A percentile compares a stretch with the other conserved stretches of the same genome.
These are phyloP conservation scores for Phortica okadai DNA, from an alignment of 2,888 invertebrate species.

Conservation along the genomic window DNA sequence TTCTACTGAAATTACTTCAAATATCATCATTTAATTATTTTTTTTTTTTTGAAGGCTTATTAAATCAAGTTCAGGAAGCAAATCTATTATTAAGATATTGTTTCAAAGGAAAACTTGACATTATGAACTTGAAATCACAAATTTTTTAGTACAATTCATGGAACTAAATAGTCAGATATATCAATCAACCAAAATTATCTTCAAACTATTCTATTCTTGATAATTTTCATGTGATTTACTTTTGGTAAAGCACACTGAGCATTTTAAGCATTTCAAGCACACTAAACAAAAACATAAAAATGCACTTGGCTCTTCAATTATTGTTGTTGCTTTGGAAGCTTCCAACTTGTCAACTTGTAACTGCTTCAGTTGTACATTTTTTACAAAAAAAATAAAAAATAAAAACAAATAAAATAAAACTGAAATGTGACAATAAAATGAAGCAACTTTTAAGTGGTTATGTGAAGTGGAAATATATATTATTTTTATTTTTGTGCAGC, in stretches of 20 bases:
- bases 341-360: neutral
- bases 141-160: too few relatives aligned
- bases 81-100: too few relatives aligned
- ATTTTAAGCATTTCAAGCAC: neutral
- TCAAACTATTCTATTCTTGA: too few relatives aligned
- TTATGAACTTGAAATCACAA: too few relatives aligned
- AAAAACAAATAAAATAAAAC: neutral
- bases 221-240: neutral
- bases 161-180: too few relatives aligned
- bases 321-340: neutral
- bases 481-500: neutral
- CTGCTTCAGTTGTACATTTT: neutral
- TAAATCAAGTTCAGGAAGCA: too few relatives aligned
- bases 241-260: neutral
- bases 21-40: too few relatives aligned
- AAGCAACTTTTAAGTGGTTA: conserved; percentile 14
- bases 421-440: conserved; percentile 15
- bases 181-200: too few relatives aligned
- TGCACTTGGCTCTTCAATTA: neutral
- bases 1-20: too few relatives aligned
- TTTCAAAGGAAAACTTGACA: too few relatives aligned
- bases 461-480: neutral
- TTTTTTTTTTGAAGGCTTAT: too few relatives aligned
- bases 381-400: neutral
- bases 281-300: conserved; percentile 20